Evolutionary conservation across 2,797 vertebrate genomes (phyloP).

Genomic region (Coranthus polyacanthus): DNA sequence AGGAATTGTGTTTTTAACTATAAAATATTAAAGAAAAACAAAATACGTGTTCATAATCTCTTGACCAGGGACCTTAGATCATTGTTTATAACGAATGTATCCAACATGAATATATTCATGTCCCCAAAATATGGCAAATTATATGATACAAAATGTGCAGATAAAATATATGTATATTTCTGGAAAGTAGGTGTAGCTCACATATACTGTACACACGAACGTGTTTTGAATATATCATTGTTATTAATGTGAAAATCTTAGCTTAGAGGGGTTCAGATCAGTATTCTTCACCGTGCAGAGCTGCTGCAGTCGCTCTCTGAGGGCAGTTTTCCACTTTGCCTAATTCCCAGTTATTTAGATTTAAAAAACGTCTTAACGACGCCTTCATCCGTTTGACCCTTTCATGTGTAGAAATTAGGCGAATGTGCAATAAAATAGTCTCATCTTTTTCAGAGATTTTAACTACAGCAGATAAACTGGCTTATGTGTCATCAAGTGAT

Average conservation of each 20-base stretch:
- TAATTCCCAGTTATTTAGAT: constrained; percentile 4
- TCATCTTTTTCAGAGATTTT: not conserved
- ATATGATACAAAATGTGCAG: constrained; percentile 58
- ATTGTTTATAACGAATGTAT: constrained; percentile 58
- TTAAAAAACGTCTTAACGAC: not conserved
- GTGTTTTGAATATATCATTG: constrained; percentile 74
- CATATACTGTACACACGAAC: constrained; percentile 73
- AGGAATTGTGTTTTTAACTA: constrained; percentile 3
- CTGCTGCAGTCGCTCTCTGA: constrained; percentile 25
- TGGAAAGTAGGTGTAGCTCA: constrained; percentile 73
- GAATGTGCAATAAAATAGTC: too few relatives aligned
- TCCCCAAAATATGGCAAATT: constrained; percentile 57
- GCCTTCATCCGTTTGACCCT: not conserved
- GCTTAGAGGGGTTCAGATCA: constrained; percentile 58
- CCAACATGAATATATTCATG: constrained; percentile 53
- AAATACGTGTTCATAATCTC: constrained; percentile 10
- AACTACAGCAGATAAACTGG: not conserved
- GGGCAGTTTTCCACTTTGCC: constrained; percentile 48
- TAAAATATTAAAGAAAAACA: not conserved
- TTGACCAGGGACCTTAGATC: constrained; percentile 11
- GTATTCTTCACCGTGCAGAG: constrained; percentile 46
- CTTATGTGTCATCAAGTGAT: too few relatives aligned
- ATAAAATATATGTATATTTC: constrained; percentile 73
- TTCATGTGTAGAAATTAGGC: not conserved
- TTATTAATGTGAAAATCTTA: constrained; percentile 66